Evolutionary conservation across 2,113 vertebrate species (phyloP).

Genomic region (Amblyornis subalaris): DNA sequence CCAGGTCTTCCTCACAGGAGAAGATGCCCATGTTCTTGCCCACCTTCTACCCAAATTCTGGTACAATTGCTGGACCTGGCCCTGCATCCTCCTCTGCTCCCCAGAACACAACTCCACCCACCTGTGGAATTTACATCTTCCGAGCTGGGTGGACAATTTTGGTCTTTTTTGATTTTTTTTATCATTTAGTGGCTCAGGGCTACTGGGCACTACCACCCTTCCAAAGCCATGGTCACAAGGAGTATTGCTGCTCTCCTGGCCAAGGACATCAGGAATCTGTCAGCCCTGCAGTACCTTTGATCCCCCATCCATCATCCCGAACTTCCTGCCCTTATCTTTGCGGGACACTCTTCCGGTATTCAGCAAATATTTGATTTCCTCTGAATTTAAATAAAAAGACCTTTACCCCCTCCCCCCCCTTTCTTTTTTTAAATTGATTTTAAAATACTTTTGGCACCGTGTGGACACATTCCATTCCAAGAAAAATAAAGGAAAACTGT

Average conservation of each 20-base stretch:
- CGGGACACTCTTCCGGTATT: conserved; percentile 49
- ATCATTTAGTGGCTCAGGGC: neutral
- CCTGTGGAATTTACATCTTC: neutral
- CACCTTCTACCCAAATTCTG: neutral
- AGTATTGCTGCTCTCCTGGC: neutral
- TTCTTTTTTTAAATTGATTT: neutral
- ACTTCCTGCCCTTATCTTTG: conserved; percentile 50
- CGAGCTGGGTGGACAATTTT: rapidly evolving
- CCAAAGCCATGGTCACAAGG: neutral
- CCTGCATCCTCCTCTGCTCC: neutral
- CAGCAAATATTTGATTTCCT: conserved; percentile 65
- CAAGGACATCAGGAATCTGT: neutral
- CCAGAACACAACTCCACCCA: neutral
- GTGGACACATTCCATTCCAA: neutral
- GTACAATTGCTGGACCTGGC: neutral
- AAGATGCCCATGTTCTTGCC: neutral
- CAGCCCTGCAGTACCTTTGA: conserved; percentile 25
- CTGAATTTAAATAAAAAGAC: conserved; percentile 45
- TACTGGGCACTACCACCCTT: rapidly evolving
- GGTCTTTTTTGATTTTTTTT: neutral
- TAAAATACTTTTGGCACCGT: neutral
- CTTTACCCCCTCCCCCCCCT: neutral
- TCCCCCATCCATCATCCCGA: neutral
- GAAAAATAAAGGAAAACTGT: conserved; percentile 24
- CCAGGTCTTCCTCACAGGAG: neutral